Evolutionary conservation across 2,888 invertebrate species (phyloP), one percentile per base, ranked within the genome.

Genomic region (Hypsopygia costalis): DNA sequence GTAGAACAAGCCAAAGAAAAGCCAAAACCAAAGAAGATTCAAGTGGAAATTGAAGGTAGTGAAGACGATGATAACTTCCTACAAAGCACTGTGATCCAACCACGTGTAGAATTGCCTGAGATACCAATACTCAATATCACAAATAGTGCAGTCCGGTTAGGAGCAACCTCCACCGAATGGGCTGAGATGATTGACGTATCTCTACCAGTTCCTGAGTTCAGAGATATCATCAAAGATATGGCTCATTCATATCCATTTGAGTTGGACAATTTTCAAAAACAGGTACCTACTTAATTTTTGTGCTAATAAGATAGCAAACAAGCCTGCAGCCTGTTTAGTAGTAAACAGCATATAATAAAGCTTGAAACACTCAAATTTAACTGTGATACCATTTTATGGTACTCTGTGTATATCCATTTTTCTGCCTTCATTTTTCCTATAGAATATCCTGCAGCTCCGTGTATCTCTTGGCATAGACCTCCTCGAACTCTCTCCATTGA

Each of bases 201-300:
- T 0, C 90, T 92, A 38, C 95, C 97, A 0, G 94, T 98, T 0
- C 90, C 89, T 1, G 94, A 98, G 70, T 98, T 97, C 63, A 90
- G 93, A 35, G 92, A 95, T 54, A 91, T 91, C 61, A 92, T 98
- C 43, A 95, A 95, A 3, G 92, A 94, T 46, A 94, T 96, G 86
- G 98, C 98, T 0, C 93, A 94, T 63, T 91, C 90, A 44, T 97
- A 93, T 80, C 94, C 94, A 1, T 99, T 99, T 81, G 96, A 98
- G 62, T 88, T 99, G 63, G 99, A 99, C 78, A 95, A 93, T 12
- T 99, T 99, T 72, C 99, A 99, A 73, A 98, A 99, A 81, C 95
- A 96, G 81, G 91, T 91, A 63, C 7, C 6, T 3, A 16, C 4
- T 16, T n/a, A n/a, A n/a, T n/a, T n/a, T n/a, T n/a, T n/a, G n/a